phyloP scores from a whole-genome alignment of 2,797 vertebrate genomes.

The Crenuchus spilurus region DNA sequence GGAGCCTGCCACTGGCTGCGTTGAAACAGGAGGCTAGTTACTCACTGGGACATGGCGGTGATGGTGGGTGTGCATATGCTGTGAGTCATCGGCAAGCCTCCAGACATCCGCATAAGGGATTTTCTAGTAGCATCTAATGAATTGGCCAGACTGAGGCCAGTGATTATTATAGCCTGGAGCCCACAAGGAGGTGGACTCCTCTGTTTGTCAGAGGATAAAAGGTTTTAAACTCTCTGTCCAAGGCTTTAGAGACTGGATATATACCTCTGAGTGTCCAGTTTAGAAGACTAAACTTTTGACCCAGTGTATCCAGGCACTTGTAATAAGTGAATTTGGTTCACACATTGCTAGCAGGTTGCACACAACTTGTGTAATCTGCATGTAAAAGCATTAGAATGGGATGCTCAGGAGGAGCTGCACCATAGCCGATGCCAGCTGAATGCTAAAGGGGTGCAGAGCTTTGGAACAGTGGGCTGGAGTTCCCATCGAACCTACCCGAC shows the following conservation, averaged over 20 bases:
- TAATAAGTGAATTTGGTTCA: too few relatives aligned
- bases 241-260: not conserved
- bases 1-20: constrained; percentile 56
- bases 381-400: too few relatives aligned
- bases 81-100: constrained; percentile 50
- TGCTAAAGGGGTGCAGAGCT: too few relatives aligned
- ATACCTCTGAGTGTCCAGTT: not conserved
- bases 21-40: constrained; percentile 59
- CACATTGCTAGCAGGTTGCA: too few relatives aligned
- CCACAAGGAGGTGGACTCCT: not conserved
- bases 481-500: too few relatives aligned
- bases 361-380: too few relatives aligned
- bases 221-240: not conserved
- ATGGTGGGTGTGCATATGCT: constrained; percentile 48
- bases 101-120: constrained; percentile 51
- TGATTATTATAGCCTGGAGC: constrained; percentile 33
- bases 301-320: too few relatives aligned
- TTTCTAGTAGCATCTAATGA: constrained; percentile 57
- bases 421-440: too few relatives aligned
- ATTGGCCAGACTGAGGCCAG: constrained; percentile 42
- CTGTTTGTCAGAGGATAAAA: constrained; percentile 13
- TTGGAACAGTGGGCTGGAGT: too few relatives aligned
- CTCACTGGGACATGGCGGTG: constrained; percentile 56
- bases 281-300: too few relatives aligned
- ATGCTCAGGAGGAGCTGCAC: too few relatives aligned